Evolutionary conservation across 2,113 vertebrate genomes (phyloP).

Genomic region (Caranx ignobilis): DNA sequence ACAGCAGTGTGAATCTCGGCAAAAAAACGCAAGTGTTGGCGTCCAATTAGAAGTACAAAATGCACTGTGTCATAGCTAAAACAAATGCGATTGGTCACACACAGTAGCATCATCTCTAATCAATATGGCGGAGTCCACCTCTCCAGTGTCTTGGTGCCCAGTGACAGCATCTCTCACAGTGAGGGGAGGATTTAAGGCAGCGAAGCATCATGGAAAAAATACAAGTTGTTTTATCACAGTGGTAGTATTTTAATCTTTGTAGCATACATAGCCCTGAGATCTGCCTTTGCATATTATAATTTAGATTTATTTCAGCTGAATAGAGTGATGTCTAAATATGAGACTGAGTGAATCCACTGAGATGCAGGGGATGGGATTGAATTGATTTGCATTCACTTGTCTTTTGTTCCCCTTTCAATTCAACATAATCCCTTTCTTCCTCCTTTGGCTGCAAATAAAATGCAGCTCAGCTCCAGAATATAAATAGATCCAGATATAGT

Average conservation of each 20-base stretch:
- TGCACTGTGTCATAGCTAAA: slow-evolving; percentile 1
- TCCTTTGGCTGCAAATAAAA: slow-evolving; percentile 24
- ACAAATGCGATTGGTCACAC: not conserved
- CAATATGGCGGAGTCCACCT: not conserved
- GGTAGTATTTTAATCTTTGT: slow-evolving; percentile 30
- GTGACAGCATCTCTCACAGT: slow-evolving; percentile 4
- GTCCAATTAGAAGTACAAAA: slow-evolving; percentile 3
- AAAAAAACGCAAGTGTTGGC: not conserved
- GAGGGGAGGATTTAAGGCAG: not conserved
- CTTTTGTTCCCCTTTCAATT: slow-evolving; percentile 37
- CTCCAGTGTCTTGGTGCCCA: slow-evolving; percentile 1
- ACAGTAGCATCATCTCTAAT: slow-evolving; percentile 19
- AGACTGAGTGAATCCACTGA: not conserved
- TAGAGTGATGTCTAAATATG: slow-evolving; percentile 10
- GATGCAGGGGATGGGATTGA: not conserved
- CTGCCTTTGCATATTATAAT: slow-evolving; percentile 28
- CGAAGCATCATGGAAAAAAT: not conserved
- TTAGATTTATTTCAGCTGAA: slow-evolving; percentile 8
- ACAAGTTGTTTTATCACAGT: not conserved
- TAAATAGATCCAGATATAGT: slow-evolving; percentile 22
- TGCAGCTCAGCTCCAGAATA: slow-evolving; percentile 14
- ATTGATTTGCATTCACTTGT: slow-evolving; percentile 43
- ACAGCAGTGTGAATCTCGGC: slow-evolving; percentile 17
- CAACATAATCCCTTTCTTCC: slow-evolving; percentile 11
- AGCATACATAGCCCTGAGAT: not conserved